Conservation (phyloP, 2,113 vertebrate genomes). For the Otocyon megalotis region DNA sequence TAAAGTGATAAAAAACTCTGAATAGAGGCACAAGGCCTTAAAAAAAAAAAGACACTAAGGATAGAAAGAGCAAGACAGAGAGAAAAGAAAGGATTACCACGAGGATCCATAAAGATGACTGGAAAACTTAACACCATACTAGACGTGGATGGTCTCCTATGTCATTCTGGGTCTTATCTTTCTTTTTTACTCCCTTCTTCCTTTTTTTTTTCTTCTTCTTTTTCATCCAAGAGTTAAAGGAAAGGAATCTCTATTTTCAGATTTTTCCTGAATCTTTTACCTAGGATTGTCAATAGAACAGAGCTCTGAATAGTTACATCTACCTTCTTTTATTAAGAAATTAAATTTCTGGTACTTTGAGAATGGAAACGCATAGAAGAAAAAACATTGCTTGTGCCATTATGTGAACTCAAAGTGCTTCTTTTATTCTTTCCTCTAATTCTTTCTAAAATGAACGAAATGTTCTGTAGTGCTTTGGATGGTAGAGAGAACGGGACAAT, state of each 20-base stretch:
- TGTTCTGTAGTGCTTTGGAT: neutral
- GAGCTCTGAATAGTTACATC: neutral
- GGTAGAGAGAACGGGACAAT: neutral
- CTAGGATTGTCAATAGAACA: neutral
- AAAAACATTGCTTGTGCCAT: neutral
- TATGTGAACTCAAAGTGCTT: neutral
- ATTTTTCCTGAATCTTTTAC: neutral
- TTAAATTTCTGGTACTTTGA: constrained; percentile 10
- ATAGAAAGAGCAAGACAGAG: neutral
- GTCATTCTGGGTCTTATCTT: neutral
- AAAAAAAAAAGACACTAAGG: neutral
- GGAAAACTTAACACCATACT: neutral
- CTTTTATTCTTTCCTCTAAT: neutral
- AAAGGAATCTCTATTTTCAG: neutral
- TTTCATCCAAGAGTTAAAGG: constrained; percentile 35
- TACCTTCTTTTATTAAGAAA: constrained; percentile 36
- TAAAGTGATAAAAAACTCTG: neutral
- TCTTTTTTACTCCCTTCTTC: neutral
- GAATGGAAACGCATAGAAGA: neutral
- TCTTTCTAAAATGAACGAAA: neutral
- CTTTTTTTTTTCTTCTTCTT: neutral
- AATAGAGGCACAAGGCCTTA: neutral
- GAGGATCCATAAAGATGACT: neutral
- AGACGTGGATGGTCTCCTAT: neutral
- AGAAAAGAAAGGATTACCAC: neutral